Conservation (phyloP, 2,888 invertebrate species). For the Tetranychus piercei region DNA sequence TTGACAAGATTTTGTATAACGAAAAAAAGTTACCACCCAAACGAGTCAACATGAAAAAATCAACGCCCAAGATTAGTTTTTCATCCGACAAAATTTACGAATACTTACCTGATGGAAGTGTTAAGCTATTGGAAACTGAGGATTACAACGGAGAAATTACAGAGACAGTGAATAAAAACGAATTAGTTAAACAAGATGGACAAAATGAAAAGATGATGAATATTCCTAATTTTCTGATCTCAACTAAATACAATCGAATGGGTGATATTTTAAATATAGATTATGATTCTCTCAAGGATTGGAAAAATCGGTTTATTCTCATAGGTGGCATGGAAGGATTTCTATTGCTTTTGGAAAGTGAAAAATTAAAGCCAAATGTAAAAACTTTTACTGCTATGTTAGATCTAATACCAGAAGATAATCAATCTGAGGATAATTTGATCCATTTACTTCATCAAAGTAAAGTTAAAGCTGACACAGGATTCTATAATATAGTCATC, state of each 20-base stretch:
- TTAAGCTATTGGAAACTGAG: background rate
- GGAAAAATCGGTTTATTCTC: conserved; percentile 35
- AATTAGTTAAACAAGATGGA: background rate
- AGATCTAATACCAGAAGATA: conserved; percentile 47
- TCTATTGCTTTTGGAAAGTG: conserved; percentile 49
- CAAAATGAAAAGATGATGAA: background rate
- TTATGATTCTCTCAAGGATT: conserved; percentile 20
- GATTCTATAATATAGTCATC: conserved; percentile 69
- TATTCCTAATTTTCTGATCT: conserved; percentile 2
- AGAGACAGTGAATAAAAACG: background rate
- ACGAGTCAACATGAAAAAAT: background rate
- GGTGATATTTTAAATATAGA: conserved; percentile 16
- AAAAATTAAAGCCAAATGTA: conserved; percentile 50
- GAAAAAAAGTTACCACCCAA: conserved; percentile 11
- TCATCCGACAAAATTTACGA: background rate
- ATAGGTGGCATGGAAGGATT: conserved; percentile 62
- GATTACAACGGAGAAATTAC: background rate
- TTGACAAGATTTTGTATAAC: background rate
- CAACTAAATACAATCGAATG: background rate
- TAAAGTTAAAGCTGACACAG: conserved; percentile 50
- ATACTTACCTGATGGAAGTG: background rate
- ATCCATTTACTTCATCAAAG: conserved; percentile 43
- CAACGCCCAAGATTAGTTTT: background rate
- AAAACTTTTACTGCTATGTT: conserved; percentile 60
- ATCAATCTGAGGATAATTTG: conserved; percentile 48